Conservation (phyloP, 2,888 invertebrate genomes). For the Pteria penguin region DNA sequence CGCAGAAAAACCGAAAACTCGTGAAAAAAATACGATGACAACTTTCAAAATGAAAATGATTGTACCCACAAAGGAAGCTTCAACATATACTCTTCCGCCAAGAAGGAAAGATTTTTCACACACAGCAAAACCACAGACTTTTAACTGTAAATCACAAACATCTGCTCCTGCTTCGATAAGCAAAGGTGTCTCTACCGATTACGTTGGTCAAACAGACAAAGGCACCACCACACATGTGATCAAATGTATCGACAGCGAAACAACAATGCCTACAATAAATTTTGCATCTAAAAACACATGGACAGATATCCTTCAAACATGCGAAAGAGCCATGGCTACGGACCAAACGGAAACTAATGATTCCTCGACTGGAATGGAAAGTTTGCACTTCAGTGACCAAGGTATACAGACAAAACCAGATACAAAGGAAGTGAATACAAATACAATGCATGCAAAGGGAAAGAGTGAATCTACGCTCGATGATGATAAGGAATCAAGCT, state of each 20-base stretch:
- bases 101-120: constrained; percentile 47
- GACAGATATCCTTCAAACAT: constrained; percentile 65
- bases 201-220: constrained; percentile 61
- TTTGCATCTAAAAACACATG: constrained; percentile 61
- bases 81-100: constrained; percentile 51
- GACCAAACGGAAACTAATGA: constrained; percentile 53
- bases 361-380: constrained; percentile 54
- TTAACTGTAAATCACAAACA: constrained; percentile 61
- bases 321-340: constrained; percentile 66
- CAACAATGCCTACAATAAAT: constrained; percentile 59
- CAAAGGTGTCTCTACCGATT: constrained; percentile 59
- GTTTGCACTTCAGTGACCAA: constrained; percentile 54
- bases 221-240: constrained; percentile 59
- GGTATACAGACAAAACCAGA: constrained; percentile 53
- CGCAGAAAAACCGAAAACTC: constrained; percentile 26
- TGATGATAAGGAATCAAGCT: constrained; percentile 1
- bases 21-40: constrained; percentile 56
- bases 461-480: constrained; percentile 10
- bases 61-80: constrained; percentile 54
- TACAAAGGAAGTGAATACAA: constrained; percentile 53
- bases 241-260: constrained; percentile 58
- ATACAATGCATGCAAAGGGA: constrained; percentile 49
- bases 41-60: constrained; percentile 53
- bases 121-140: constrained; percentile 51
- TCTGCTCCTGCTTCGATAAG: constrained; percentile 38